Evolutionary conservation across 2,888 invertebrate genomes (phyloP).

Genomic region (Patella pellucida): DNA sequence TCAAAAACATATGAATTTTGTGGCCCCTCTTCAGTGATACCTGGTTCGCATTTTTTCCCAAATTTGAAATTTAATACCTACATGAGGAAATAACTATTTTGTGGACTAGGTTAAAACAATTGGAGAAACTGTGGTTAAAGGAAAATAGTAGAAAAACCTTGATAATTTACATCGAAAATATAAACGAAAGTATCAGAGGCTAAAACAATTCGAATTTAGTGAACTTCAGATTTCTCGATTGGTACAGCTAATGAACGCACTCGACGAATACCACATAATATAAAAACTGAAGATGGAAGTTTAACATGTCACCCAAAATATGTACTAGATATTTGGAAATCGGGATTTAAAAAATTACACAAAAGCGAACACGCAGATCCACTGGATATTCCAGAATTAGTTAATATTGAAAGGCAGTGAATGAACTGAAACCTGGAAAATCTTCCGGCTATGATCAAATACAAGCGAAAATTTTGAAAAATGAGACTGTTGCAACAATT

Average conservation of each 20-base stretch:
- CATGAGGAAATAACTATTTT: background rate
- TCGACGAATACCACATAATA: background rate
- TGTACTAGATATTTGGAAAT: too few species aligned
- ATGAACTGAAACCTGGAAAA: constrained; percentile 25
- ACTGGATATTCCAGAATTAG: constrained; percentile 23
- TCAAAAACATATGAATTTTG: too few species aligned
- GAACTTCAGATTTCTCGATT: background rate
- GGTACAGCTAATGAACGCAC: background rate
- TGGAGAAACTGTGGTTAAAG: too few species aligned
- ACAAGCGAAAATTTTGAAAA: constrained; percentile 19
- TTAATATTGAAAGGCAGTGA: constrained; percentile 22
- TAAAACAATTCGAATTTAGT: background rate
- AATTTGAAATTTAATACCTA: too few species aligned
- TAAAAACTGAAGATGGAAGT: background rate
- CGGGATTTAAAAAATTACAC: too few species aligned
- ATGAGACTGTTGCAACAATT: constrained; percentile 25
- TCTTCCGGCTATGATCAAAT: constrained; percentile 24
- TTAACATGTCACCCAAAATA: too few species aligned
- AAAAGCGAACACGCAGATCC: too few species aligned
- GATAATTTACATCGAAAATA: background rate
- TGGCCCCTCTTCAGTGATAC: too few species aligned
- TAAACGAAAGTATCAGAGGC: background rate
- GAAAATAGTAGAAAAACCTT: background rate
- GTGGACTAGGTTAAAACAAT: background rate
- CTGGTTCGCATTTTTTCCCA: too few species aligned